These are phyloP conservation scores for Aegithalos caudatus DNA, from an alignment of 2,113 vertebrate genomes.

Conservation along the genomic window DNA sequence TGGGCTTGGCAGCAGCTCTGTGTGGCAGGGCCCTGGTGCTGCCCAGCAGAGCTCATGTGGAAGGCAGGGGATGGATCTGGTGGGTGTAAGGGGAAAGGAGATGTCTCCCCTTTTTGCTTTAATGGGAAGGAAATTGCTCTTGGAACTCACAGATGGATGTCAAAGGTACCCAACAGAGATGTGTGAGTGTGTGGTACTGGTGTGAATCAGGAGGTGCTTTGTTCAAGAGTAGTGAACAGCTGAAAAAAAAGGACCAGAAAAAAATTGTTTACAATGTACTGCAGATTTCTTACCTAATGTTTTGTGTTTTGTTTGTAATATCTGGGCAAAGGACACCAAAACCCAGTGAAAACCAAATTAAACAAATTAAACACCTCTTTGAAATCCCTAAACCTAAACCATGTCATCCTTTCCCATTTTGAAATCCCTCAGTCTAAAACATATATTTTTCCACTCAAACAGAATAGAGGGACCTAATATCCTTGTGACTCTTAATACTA, in stretches of 20 bases:
- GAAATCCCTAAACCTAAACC: neutral
- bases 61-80: neutral
- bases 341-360: neutral
- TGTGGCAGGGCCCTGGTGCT: neutral
- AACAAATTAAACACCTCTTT: neutral
- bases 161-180: neutral
- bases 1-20: neutral
- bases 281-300: neutral
- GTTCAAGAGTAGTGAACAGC: neutral
- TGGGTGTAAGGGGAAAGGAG: neutral
- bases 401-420: neutral
- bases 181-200: neutral
- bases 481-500: neutral
- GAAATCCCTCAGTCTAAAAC: neutral
- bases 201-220: neutral
- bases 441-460: neutral
- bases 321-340: neutral
- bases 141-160: neutral
- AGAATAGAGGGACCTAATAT: neutral
- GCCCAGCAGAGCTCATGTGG: neutral
- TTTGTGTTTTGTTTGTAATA: neutral
- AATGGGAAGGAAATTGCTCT: neutral
- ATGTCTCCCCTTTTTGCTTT: neutral
- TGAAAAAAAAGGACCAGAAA: neutral
- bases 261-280: neutral